Evolutionary conservation across 1,140 invertebrate genomes (phyloP).

Genomic region (Macrosteles quadrilineatus): DNA sequence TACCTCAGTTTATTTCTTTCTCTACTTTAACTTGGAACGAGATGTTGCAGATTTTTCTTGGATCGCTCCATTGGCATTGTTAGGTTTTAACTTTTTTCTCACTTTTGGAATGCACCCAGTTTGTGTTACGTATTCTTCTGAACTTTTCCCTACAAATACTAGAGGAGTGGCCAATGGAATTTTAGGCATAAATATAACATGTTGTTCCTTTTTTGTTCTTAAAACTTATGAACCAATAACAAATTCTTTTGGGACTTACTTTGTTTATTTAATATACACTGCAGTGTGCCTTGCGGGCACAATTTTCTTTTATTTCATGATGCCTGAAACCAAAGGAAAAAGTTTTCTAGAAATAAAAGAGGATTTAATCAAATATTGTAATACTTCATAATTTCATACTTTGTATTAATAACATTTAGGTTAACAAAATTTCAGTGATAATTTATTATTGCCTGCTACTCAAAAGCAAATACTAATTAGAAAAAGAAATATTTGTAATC

Average conservation of each 20-base stretch:
- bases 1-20: neutral
- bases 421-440: too few relatives aligned
- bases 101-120: constrained; percentile 33
- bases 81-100: constrained; percentile 31
- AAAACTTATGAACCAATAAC: constrained; percentile 67
- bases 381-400: too few relatives aligned
- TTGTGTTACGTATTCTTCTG: constrained; percentile 33
- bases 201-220: constrained; percentile 63
- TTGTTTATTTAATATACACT: constrained; percentile 78
- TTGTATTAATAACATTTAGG: too few relatives aligned
- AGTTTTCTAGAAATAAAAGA: constrained; percentile 68
- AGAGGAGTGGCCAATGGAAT: constrained; percentile 32
- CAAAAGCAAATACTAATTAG: too few relatives aligned
- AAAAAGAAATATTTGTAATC: too few relatives aligned
- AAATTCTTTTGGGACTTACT: constrained; percentile 61
- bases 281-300: constrained; percentile 57
- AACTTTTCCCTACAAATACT: constrained; percentile 35
- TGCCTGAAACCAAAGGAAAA: constrained; percentile 83
- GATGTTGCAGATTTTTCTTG: constrained; percentile 20
- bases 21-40: neutral
- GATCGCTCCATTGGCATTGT: constrained; percentile 30
- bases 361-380: neutral
- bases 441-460: too few relatives aligned
- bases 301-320: constrained; percentile 63
- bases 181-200: constrained; percentile 30